A percentile compares a stretch with the other conserved stretches of the same genome.
phyloP scores from a whole-genome alignment of 2,113 vertebrate genomes.

The Maccullochella peelii region DNA sequence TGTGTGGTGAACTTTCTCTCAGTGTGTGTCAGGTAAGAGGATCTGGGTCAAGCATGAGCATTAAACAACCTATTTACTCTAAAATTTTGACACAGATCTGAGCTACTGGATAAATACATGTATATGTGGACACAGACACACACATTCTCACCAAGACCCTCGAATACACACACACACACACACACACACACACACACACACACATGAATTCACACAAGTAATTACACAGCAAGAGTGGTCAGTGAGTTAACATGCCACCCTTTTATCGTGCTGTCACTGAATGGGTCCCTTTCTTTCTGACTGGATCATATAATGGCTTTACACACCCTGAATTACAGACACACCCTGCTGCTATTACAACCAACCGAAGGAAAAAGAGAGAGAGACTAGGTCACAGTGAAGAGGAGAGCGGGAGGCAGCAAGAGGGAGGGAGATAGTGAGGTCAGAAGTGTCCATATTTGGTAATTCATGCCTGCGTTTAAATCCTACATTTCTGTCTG shows the following conservation, averaged over 20 bases:
- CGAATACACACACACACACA: conserved; percentile 46
- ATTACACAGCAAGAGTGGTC: conserved; percentile 40
- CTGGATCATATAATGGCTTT: conserved; percentile 73
- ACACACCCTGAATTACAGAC: conserved; percentile 77
- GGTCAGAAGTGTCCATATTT: conserved; percentile 82
- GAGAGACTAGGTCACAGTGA: conserved; percentile 61
- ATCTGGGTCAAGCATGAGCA: conserved; percentile 41
- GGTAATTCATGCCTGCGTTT: conserved; percentile 72
- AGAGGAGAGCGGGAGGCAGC: conserved; percentile 23
- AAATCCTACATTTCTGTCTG: conserved; percentile 38
- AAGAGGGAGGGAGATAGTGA: conserved; percentile 62
- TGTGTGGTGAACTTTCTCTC: background rate
- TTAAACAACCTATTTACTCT: background rate
- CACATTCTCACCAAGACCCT: conserved; percentile 16
- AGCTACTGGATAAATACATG: background rate
- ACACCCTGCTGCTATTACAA: conserved; percentile 80
- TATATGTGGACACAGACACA: background rate
- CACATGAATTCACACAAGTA: conserved; percentile 48
- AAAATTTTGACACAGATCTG: conserved; percentile 19
- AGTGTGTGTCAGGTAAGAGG: conserved; percentile 23
- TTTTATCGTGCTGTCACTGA: conserved; percentile 63
- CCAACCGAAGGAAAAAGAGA: conserved; percentile 40
- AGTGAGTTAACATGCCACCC: conserved; percentile 57
- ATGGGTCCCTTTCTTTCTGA: conserved; percentile 70
- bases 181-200: conserved; percentile 41